Evolutionary conservation across 35 echinoderm and acorn worm genomes (phyloP).

Genomic region (Ophioderma brevispina): DNA sequence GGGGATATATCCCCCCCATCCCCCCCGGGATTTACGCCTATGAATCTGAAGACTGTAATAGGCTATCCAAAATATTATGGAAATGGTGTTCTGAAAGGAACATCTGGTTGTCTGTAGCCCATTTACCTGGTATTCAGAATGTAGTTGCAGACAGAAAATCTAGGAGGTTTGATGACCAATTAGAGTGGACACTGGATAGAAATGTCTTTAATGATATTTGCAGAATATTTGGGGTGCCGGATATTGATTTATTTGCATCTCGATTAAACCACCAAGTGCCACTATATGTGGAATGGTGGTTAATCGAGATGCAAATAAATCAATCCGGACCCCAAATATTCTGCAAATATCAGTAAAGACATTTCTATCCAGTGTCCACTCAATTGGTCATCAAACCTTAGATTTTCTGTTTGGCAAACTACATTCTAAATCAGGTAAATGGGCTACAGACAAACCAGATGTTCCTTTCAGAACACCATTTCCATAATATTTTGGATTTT

Average conservation of each 20-base stretch:
- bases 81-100: conserved; percentile 58
- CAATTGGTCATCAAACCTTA: too few species aligned
- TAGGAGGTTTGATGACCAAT: conserved; percentile 58
- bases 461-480: too few species aligned
- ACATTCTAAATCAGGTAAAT: too few species aligned
- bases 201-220: conserved; percentile 56
- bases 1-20: too few species aligned
- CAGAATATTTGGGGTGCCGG: conserved; percentile 37
- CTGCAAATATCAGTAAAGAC: too few species aligned
- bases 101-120: conserved; percentile 62
- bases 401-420: too few species aligned
- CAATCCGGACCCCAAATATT: too few species aligned
- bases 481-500: too few species aligned
- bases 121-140: conserved; percentile 60
- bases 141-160: conserved; percentile 58
- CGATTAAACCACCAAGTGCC: conserved; percentile 57
- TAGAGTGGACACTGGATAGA: conserved; percentile 73
- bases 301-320: too few species aligned
- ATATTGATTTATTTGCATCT: conserved; percentile 82
- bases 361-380: too few species aligned
- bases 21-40: too few species aligned
- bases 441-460: too few species aligned
- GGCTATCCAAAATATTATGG: conserved; percentile 63
- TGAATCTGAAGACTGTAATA: conserved; percentile 62
- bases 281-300: conserved; percentile 77